Conservation (phyloP, 2,113 vertebrate species). For the Nematolebias whitei region DNA sequence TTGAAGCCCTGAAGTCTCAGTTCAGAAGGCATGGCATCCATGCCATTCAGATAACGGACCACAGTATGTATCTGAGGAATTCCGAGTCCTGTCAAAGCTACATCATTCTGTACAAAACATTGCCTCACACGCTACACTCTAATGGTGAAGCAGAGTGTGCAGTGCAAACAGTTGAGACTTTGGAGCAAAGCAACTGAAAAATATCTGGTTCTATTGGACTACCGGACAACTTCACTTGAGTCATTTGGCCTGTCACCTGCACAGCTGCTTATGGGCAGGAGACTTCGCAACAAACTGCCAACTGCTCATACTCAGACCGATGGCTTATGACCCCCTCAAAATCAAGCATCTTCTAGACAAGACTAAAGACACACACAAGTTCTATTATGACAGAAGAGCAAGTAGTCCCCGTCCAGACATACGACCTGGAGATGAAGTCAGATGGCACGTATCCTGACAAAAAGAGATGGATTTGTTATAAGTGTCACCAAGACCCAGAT, state of each 20-base stretch:
- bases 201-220: neutral
- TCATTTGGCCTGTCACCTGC: conserved; percentile 5
- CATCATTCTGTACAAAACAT: neutral
- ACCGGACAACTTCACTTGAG: neutral
- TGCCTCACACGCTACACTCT: neutral
- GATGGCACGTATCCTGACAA: neutral
- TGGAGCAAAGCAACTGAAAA: conserved; percentile 2
- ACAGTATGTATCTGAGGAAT: neutral
- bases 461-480: neutral
- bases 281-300: neutral
- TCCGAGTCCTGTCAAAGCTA: neutral
- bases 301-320: neutral
- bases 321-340: neutral
- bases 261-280: neutral
- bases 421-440: neutral
- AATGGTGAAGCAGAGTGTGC: conserved; percentile 2
- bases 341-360: neutral
- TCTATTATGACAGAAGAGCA: neutral
- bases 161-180: neutral
- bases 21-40: neutral
- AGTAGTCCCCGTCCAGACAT: too few species aligned
- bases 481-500: too few species aligned
- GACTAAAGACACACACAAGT: neutral
- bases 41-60: neutral
- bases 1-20: neutral